phyloP scores from a whole-genome alignment of 2,888 invertebrate species.

The Geotrupes spiniger region DNA sequence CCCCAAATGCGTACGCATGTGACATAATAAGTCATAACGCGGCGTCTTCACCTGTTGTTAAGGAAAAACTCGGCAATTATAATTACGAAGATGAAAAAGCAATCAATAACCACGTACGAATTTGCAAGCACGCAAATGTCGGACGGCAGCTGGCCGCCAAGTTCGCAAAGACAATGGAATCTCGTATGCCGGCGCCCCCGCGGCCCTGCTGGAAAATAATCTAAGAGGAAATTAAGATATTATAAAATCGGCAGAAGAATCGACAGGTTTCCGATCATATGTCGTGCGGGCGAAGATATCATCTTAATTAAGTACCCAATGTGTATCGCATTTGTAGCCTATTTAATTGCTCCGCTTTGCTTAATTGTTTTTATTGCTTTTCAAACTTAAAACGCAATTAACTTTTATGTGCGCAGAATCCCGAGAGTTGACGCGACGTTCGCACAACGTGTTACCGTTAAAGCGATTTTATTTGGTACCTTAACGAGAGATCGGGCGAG shows the following conservation, averaged over 20 bases:
- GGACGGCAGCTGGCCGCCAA: conserved; percentile 8
- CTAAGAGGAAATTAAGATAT: conserved; percentile 22
- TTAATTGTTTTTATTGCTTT: conserved; percentile 1
- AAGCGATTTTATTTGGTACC: too few species aligned
- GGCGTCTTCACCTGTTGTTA: conserved; percentile 3
- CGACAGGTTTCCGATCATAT: conserved; percentile 22
- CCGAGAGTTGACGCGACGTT: too few species aligned
- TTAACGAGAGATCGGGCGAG: too few species aligned
- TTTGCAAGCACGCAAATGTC: conserved; percentile 16
- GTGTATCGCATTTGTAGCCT: background rate
- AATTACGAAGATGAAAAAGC: conserved; percentile 19
- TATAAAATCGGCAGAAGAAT: conserved; percentile 21
- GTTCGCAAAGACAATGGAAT: conserved; percentile 4
- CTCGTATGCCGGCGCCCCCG: conserved; percentile 5
- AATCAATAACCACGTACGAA: conserved; percentile 18
- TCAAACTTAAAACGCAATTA: background rate
- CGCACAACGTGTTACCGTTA: too few species aligned
- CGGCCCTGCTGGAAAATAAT: conserved; percentile 1
- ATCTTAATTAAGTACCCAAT: conserved; percentile 19
- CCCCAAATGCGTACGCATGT: too few species aligned
- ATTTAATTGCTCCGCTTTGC: background rate
- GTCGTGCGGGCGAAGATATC: conserved; percentile 21
- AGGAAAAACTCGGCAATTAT: conserved; percentile 15
- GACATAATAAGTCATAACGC: conserved; percentile 5
- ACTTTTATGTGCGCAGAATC: too few species aligned